phyloP scores from a whole-genome alignment of 2,797 vertebrate species.

The Ficedula albicollis region DNA sequence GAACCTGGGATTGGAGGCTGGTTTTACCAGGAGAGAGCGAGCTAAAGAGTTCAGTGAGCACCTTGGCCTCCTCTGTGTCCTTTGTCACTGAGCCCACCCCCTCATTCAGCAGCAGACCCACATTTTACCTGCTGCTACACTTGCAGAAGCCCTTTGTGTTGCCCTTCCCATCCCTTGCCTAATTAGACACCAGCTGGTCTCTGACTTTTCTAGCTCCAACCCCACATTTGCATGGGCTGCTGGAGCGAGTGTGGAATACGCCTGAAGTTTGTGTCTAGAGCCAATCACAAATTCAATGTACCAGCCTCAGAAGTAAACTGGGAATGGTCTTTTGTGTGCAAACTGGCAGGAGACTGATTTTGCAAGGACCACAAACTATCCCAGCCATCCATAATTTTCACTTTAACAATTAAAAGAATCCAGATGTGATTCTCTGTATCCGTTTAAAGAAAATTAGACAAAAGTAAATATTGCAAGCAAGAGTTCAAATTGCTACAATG shows the following conservation, averaged over 20 bases:
- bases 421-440: not conserved
- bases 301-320: not conserved
- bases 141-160: not conserved
- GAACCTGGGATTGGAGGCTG: not conserved
- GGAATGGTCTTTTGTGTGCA: not conserved
- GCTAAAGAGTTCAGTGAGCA: not conserved
- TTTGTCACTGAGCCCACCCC: rapidly evolving
- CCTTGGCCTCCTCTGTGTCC: not conserved
- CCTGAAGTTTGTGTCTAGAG: not conserved
- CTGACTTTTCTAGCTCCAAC: not conserved
- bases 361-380: not conserved
- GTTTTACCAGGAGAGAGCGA: not conserved
- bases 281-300: not conserved
- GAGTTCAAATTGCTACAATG: not conserved
- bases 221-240: not conserved
- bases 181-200: not conserved
- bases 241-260: rapidly evolving
- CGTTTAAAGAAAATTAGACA: not conserved
- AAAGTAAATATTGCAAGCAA: not conserved
- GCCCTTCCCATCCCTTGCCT: not conserved
- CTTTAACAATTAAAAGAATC: not conserved
- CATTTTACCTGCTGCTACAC: not conserved
- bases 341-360: not conserved
- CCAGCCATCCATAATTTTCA: not conserved
- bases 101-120: not conserved